Evolutionary conservation across 2,888 invertebrate species (phyloP), one percentile per base, ranked within the genome.

Genomic region (Zygaena filipendulae): DNA sequence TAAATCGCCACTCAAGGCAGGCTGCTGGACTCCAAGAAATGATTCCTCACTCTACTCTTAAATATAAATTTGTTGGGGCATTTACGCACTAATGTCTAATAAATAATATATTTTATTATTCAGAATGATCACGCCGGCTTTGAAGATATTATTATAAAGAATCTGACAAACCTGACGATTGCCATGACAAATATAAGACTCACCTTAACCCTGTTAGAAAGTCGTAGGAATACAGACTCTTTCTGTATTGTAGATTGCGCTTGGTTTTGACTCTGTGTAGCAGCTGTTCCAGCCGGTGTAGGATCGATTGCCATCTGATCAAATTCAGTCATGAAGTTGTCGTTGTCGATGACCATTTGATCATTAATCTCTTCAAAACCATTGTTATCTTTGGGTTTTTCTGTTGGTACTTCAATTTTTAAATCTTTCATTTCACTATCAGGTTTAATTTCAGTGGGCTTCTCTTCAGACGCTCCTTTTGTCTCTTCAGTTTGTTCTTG

Each of bases 171-270:
- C n/a, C n/a, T n/a, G n/a, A n/a, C n/a, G n/a, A n/a, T n/a, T n/a
- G n/a, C n/a, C n/a, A n/a, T n/a, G n/a, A n/a, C n/a, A n/a, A n/a
- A n/a, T n/a, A n/a, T n/a, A n/a, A n/a, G n/a, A 29, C 71, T 58
- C 54, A 92, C 92, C 86, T 95, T 96, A 32, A 99, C 95, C 54
- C 97, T 87, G 67, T 98, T 99, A 33, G 94, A 95, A 33, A 99
- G 84, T 42, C 97, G 84, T 56, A 98, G 85, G 61, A 99, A 95
- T n/a, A 97, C 93, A 5, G 95, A 95, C 66, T 97, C 97, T 49
- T 95, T 95, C 53, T 92, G 92, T 33, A 80, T 59, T 11, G 66
- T 62, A 13, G 56, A 48, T 39, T 64, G 70, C 7, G 53, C 62
- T 39, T 59, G 71, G 32, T 68, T 64, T 30, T 72, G 68, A 31